Percentiles rank a stretch among this genome's conserved stretches.
These are phyloP conservation scores for Melanotaenia maccullochi DNA, from an alignment of 2,797 vertebrate genomes.

Conservation along the genomic window DNA sequence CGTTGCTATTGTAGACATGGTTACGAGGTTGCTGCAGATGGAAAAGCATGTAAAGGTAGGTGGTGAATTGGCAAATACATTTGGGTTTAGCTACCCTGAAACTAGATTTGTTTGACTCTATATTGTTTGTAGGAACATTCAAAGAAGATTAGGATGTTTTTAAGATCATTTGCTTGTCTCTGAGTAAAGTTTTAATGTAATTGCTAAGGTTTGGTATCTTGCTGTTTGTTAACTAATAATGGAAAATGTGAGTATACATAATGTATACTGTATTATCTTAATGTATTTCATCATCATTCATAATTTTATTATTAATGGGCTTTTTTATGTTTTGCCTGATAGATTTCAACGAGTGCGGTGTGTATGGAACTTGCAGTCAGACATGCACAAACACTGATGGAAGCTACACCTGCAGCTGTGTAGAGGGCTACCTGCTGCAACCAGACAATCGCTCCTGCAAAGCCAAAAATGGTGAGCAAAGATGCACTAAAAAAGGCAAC, in stretches of 20 bases:
- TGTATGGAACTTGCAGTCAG: constrained; percentile 96
- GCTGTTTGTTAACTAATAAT: not conserved
- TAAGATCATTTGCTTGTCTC: not conserved
- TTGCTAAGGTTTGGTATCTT: not conserved
- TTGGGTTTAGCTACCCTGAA: constrained; percentile 16
- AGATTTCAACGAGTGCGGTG: constrained; percentile 95
- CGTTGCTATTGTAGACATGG: constrained; percentile 91
- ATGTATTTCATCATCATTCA: not conserved
- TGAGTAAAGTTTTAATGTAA: not conserved
- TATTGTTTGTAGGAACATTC: not conserved
- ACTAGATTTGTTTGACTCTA: constrained; percentile 16
- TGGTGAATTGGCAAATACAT: constrained; percentile 35
- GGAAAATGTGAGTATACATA: too few species aligned
- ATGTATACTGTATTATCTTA: not conserved
- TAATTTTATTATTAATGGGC: constrained; percentile 2
- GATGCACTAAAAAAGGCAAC: not conserved
- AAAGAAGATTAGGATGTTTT: constrained; percentile 1
- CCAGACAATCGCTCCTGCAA: constrained; percentile 98
- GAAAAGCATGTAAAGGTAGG: constrained; percentile 93
- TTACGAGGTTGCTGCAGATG: constrained; percentile 90
- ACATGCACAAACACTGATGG: constrained; percentile 91
- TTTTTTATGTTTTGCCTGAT: constrained; percentile 16
- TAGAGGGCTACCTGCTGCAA: constrained; percentile 95
- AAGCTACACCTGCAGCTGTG: constrained; percentile 93
- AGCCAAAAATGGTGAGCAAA: constrained; percentile 92